These are phyloP conservation scores for Fragum fragum DNA, from an alignment of 2,888 invertebrate species.

Conservation along the genomic window DNA sequence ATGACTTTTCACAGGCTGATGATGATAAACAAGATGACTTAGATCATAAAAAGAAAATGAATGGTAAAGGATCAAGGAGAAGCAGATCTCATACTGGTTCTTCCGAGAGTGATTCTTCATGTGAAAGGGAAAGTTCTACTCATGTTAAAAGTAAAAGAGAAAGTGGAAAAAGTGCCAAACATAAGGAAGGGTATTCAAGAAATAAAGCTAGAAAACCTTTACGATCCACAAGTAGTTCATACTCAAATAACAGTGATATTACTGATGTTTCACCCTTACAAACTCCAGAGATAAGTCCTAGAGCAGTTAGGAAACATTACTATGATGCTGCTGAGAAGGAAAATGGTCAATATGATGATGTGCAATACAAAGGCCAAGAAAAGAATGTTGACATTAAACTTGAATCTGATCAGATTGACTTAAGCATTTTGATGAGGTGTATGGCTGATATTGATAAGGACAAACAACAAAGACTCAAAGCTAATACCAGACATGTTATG, in stretches of 20 bases:
- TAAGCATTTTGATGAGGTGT: conserved; percentile 81
- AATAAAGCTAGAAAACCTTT: conserved; percentile 39
- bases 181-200: conserved; percentile 20
- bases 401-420: conserved; percentile 74
- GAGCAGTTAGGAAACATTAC: conserved; percentile 42
- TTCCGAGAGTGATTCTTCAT: conserved; percentile 45
- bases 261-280: conserved; percentile 83
- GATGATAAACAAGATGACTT: conserved; percentile 16
- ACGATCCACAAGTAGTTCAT: conserved; percentile 63
- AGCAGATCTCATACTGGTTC: not conserved
- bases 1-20: conserved; percentile 12
- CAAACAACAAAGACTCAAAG: conserved; percentile 75
- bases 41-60: conserved; percentile 35
- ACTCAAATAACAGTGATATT: conserved; percentile 83
- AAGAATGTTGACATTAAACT: conserved; percentile 56
- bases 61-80: conserved; percentile 17
- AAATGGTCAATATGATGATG: conserved; percentile 54
- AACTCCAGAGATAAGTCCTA: conserved; percentile 75
- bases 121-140: conserved; percentile 12
- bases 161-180: conserved; percentile 44
- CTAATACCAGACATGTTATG: conserved; percentile 78
- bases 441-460: conserved; percentile 82
- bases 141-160: conserved; percentile 30
- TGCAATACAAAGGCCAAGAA: conserved; percentile 68
- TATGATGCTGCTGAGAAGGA: conserved; percentile 35